A percentile compares a stretch with the other conserved stretches of the same genome.
These are phyloP conservation scores for Rhegmatorhina hoffmannsi DNA, from an alignment of 2,113 vertebrate genomes.

Conservation along the genomic window DNA sequence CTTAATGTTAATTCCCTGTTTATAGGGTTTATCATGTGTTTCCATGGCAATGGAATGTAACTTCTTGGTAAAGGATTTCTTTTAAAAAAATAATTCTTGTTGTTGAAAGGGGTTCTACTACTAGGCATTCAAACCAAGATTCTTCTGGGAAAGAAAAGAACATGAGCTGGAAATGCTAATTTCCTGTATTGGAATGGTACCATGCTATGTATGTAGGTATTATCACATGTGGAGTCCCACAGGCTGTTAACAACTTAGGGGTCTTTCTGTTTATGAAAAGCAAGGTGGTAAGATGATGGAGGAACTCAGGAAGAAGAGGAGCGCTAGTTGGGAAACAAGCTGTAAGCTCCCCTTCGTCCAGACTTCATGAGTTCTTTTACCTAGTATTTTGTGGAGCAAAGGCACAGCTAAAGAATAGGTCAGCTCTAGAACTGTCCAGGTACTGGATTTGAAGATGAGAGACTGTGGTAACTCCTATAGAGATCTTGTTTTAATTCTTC, in stretches of 20 bases:
- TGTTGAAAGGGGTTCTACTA: conserved; percentile 1
- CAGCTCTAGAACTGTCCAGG: not conserved
- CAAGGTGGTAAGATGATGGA: not conserved
- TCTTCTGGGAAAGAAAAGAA: conserved; percentile 32
- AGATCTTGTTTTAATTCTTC: not conserved
- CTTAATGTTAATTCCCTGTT: conserved; percentile 16
- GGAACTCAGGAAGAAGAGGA: not conserved
- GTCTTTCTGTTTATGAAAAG: not conserved
- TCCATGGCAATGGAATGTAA: conserved; percentile 8
- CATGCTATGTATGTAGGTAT: not conserved
- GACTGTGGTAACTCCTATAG: not conserved
- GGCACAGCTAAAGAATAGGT: not conserved
- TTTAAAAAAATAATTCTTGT: not conserved
- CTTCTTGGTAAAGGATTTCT: not conserved
- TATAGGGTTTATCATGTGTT: conserved; percentile 1
- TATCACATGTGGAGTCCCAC: not conserved
- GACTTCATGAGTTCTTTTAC: not conserved
- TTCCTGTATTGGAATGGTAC: not conserved
- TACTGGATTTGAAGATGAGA: not conserved
- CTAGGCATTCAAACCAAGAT: conserved; percentile 19
- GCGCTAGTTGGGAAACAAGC: not conserved
- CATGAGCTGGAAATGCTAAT: conserved; percentile 3
- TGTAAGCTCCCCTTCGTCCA: not conserved
- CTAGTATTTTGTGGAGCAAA: not conserved
- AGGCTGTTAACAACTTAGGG: not conserved